A percentile compares a stretch with the other conserved stretches of the same genome.
Conservation (phyloP, 2,113 vertebrate species). For the Amphiprion ocellaris region DNA sequence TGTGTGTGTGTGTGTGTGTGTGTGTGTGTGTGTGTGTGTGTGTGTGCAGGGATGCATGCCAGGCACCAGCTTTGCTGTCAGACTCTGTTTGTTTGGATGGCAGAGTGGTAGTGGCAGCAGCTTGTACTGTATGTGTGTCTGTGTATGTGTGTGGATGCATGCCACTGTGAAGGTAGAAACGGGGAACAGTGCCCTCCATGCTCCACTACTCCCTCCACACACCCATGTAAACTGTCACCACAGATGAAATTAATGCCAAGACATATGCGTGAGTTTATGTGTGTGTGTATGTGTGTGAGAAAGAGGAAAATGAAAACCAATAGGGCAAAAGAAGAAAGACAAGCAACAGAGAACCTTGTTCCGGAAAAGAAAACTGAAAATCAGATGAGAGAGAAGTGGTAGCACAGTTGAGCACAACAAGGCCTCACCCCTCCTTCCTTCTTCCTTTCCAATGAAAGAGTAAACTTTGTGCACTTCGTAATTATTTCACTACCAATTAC, state of each 20-base stretch:
- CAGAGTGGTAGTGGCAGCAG: constrained; percentile 60
- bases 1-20: constrained; percentile 29
- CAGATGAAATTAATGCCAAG: constrained; percentile 50
- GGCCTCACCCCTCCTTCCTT: constrained; percentile 23
- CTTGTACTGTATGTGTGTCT: constrained; percentile 32
- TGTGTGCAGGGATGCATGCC: constrained; percentile 58
- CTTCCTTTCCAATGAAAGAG: constrained; percentile 23
- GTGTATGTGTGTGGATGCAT: constrained; percentile 10
- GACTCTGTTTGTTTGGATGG: constrained; percentile 85
- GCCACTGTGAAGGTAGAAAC: constrained; percentile 41
- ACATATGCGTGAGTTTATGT: neutral
- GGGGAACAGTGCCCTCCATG: constrained; percentile 51
- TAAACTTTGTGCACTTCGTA: constrained; percentile 56
- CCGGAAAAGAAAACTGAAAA: constrained; percentile 26
- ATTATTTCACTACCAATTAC: constrained; percentile 73
- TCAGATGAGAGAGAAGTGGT: constrained; percentile 18
- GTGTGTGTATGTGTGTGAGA: neutral
- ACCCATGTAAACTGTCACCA: constrained; percentile 49
- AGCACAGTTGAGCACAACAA: constrained; percentile 18
- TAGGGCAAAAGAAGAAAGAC: neutral
- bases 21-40: constrained; percentile 17
- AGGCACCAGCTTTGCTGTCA: constrained; percentile 84
- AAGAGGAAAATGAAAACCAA: neutral
- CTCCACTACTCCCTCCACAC: constrained; percentile 53
- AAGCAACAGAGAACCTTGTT: neutral